Evolutionary conservation across 2,888 invertebrate species (phyloP), one percentile per base, ranked within the genome.

Genomic region (Herminia tarsipennalis): DNA sequence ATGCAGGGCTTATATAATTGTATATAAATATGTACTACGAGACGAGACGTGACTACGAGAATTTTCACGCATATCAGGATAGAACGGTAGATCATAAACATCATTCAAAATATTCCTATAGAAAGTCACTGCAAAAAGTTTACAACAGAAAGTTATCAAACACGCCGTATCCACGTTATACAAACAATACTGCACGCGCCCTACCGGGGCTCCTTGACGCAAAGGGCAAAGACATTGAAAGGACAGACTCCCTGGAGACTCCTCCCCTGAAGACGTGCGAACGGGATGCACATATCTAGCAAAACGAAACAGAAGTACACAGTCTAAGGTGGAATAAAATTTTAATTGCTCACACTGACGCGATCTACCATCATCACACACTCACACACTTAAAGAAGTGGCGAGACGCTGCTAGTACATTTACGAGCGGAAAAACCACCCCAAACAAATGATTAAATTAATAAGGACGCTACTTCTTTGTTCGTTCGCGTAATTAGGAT

Each of bases 171-270:
- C 87, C 81, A 84, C 70, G 65, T 65, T 77, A 78, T 68, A 72
- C 70, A 68, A 74, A 73, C 80, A 67, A 70, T 42, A 58, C 56
- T 79, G 78, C 81, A 76, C 75, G 86, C 89, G 81, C 88, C 88
- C 88, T 89, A 84, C 75, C 81, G 84, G 75, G 79, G 78, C 84
- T 87, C 77, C 85, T 84, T 83, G 86, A 84, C 88, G 88, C 88
- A 87, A 91, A 92, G 92, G 92, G 91, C 92, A 92, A 90, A 89
- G 91, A 92, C 91, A 92, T 92, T 92, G 92, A 92, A 93, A 93
- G 93, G 92, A 93, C 93, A 93, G 93, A 93, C 93, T 93, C 93
- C 93, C 93, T 70, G 60, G 93, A 92, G 93, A 88, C 88, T 83
- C 90, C 90, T 85, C 88, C 88, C 88, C 90, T 83, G 86, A 90